phyloP scores from a whole-genome alignment of 2,113 vertebrate species.

The Tyrannus savana region DNA sequence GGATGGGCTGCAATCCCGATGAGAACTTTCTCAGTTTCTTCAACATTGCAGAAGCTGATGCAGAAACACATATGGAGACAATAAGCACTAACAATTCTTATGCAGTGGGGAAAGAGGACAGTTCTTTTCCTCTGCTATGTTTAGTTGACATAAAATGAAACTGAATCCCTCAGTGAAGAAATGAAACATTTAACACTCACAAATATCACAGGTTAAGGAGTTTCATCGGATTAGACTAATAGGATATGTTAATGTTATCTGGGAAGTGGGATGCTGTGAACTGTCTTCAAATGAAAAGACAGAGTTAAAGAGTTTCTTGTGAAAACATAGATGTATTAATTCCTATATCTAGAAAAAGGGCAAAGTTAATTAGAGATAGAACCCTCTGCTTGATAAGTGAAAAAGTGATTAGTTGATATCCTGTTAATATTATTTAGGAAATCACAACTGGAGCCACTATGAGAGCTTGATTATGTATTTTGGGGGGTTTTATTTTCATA shows the following conservation, averaged over 20 bases:
- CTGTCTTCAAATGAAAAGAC: constrained; percentile 9
- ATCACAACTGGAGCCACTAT: neutral
- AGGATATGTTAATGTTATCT: neutral
- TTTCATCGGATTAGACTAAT: neutral
- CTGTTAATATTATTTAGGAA: neutral
- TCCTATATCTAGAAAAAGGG: constrained; percentile 28
- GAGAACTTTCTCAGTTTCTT: neutral
- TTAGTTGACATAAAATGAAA: neutral
- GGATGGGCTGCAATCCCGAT: neutral
- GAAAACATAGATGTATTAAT: constrained; percentile 14
- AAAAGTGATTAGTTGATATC: neutral
- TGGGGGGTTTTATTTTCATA: neutral
- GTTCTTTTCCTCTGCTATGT: neutral
- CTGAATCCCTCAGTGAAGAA: neutral
- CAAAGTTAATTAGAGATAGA: constrained; percentile 40
- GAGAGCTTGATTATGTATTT: neutral
- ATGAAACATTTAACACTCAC: neutral
- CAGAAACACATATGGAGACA: neutral
- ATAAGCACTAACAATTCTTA: neutral
- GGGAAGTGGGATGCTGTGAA: constrained; percentile 7
- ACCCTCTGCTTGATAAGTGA: neutral
- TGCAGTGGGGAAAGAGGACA: neutral
- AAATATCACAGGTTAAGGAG: neutral
- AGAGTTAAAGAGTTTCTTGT: constrained; percentile 19
- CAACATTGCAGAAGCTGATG: neutral